Evolutionary conservation across 2,888 invertebrate genomes (phyloP).

Genomic region (Micoletzkya japonica): DNA sequence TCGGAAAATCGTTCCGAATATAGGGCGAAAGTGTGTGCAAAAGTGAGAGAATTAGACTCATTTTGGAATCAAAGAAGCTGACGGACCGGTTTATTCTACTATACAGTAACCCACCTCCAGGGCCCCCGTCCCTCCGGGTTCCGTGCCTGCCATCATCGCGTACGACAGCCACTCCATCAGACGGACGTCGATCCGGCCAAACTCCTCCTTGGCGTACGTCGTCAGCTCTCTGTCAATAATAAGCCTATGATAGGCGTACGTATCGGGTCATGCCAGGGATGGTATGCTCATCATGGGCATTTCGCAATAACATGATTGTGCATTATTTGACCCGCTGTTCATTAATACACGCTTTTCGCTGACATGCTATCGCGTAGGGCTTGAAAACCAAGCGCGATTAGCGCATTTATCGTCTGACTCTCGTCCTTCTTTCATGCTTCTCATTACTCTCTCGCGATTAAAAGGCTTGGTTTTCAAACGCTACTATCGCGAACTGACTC

Average conservation of each 20-base stretch:
- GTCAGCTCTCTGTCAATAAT: conserved; percentile 12
- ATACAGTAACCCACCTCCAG: conserved; percentile 5
- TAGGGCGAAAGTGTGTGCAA: no score
- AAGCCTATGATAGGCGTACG: background rate
- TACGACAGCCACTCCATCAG: conserved; percentile 11
- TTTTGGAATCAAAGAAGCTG: no score
- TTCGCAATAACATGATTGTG: background rate
- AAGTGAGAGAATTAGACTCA: no score
- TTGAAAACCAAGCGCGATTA: no score
- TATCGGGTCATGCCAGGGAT: background rate
- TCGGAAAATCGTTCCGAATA: no score
- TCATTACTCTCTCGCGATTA: no score
- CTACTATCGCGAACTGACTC: background rate
- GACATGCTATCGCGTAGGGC: no score
- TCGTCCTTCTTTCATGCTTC: background rate
- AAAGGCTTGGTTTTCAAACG: no score
- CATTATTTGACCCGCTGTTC: background rate
- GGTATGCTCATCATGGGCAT: background rate
- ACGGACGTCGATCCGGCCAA: conserved; percentile 12
- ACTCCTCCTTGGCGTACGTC: background rate
- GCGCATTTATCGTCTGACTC: no score
- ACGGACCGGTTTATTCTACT: no score
- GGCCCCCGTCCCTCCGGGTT: background rate
- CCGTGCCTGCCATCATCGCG: conserved; percentile 8
- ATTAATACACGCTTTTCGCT: no score